Evolutionary conservation across 2,888 invertebrate species (phyloP), one percentile per base, ranked within the genome.

Genomic region (Meteorus colon): DNA sequence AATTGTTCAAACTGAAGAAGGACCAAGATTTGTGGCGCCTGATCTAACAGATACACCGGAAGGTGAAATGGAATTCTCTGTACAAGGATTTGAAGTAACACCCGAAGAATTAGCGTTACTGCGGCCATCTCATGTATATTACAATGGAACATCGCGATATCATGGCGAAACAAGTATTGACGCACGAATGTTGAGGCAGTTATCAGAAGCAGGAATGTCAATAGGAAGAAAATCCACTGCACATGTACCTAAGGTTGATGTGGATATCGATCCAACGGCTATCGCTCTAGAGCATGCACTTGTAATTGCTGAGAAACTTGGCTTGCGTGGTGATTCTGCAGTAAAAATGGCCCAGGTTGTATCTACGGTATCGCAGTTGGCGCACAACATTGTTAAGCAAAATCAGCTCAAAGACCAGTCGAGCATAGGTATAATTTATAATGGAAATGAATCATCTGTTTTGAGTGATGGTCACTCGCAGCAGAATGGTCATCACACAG

Each of bases 181-280:
- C 81, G 92, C 92, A 3, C 91, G 92, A 74, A 93, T 94, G 92
- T 84, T 94, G 55, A 90, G 92, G 78, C 93, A 94, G 82, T 86
- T 94, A 48, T 93, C 94, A 4, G 93, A 93, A 87, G 94, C 94
- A 14, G 94, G 94, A 41, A 92, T 94, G 92, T 92, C 93, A 0
- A 92, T 94, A 69, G 94, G 94, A 4, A 90, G 93, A 81, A 93
- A 93, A 87, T 92, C 92, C 2, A 91, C 92, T 0, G 90, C 92
- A 1, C 92, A 93, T 80, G 86, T 94, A 73, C 93, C 94, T 2
- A 91, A 91, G 1, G 93, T 94, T 0, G 92, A 92, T 83, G 92
- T 93, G 4, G 90, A 90, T 63, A 86, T 90, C 0, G 88, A 90
- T 73, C 89, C 90, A 1, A 89, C 87, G 34, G 89, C 87, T 0